phyloP scores from a whole-genome alignment of 2,113 vertebrate genomes.

The Aldabrachelys gigantea region DNA sequence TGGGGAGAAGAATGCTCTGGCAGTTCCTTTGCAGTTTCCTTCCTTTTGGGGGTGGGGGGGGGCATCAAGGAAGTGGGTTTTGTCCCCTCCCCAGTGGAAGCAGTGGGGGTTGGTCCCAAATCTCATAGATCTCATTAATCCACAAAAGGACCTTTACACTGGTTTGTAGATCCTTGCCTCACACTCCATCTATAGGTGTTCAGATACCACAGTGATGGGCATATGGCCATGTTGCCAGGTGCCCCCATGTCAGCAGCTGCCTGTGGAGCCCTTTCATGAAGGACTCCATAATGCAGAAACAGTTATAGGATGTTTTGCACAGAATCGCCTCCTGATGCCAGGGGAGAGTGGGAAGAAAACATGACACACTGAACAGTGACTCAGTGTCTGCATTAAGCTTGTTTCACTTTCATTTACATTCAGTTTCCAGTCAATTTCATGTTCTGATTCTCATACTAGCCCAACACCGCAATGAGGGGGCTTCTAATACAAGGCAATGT shows the following conservation, averaged over 20 bases:
- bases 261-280: background rate
- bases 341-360: background rate
- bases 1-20: background rate
- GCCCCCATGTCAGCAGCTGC: background rate
- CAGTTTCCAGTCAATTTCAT: background rate
- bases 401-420: background rate
- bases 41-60: background rate
- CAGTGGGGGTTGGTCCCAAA: background rate
- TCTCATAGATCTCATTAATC: background rate
- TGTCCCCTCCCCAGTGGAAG: background rate
- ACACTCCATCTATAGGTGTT: background rate
- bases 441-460: background rate
- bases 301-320: background rate
- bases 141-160: background rate
- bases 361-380: background rate
- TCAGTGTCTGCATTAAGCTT: background rate
- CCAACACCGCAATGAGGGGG: background rate
- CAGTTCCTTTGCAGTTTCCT: background rate
- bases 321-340: background rate
- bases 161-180: background rate
- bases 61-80: background rate
- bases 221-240: background rate
- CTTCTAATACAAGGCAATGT: background rate
- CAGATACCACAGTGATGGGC: too few relatives aligned
- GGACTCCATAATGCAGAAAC: background rate